Percentiles rank a stretch among this genome's conserved stretches.
Evolutionary conservation across 2,888 invertebrate genomes (phyloP).

Genomic region (Cheilosia scutellata): DNA sequence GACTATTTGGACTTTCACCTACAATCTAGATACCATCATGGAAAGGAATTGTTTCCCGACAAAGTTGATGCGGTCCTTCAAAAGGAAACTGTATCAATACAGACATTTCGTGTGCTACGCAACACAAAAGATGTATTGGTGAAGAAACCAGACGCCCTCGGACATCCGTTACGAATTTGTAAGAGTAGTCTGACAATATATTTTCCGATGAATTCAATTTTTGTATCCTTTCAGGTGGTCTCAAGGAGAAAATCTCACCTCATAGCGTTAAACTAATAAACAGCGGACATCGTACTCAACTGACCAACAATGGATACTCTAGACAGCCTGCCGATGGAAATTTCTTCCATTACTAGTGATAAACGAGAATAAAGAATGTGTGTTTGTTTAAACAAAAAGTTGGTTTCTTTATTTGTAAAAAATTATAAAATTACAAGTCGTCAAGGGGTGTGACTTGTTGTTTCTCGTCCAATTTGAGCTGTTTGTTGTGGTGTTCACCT

Average conservation of each 20-base stretch:
- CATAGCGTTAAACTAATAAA: slow-evolving; percentile 91
- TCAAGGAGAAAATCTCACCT: slow-evolving; percentile 87
- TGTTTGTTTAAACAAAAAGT: slow-evolving; percentile 14
- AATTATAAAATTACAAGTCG: background rate
- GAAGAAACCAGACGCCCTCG: slow-evolving; percentile 82
- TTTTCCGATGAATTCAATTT: too few species aligned
- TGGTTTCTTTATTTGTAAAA: slow-evolving; percentile 55
- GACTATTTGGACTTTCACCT: slow-evolving; percentile 90
- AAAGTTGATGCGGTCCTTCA: slow-evolving; percentile 88
- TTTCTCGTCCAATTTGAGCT: slow-evolving; percentile 43
- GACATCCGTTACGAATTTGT: slow-evolving; percentile 85
- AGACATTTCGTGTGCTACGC: slow-evolving; percentile 88
- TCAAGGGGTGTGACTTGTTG: background rate
- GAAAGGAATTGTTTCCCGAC: slow-evolving; percentile 87
- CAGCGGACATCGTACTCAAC: slow-evolving; percentile 91
- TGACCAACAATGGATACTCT: slow-evolving; percentile 92
- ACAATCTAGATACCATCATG: slow-evolving; percentile 88
- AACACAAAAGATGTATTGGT: slow-evolving; percentile 85
- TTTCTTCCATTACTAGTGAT: slow-evolving; percentile 87
- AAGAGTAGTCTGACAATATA: background rate
- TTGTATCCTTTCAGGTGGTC: slow-evolving; percentile 85
- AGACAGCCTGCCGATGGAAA: slow-evolving; percentile 91
- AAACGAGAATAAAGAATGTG: background rate
- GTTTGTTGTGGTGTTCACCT: slow-evolving; percentile 45
- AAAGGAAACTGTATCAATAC: slow-evolving; percentile 87